Conservation (phyloP, 2,797 vertebrate species). For the Mormyrus proboscirostris region DNA sequence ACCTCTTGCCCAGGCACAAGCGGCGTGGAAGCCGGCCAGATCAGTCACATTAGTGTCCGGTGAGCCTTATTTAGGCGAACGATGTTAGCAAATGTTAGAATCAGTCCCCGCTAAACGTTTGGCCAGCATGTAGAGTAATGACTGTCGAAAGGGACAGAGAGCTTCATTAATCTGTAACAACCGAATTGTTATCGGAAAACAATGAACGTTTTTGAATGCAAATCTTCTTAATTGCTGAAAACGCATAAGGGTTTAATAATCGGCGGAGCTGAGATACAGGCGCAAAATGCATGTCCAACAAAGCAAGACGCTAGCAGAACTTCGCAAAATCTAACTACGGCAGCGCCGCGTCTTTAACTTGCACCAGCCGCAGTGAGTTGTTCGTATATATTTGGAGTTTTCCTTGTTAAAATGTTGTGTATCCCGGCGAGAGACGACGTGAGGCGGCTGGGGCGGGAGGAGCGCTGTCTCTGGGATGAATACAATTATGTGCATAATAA, state of each 20-base stretch:
- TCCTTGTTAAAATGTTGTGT: neutral
- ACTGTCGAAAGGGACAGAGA: neutral
- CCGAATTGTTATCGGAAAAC: neutral
- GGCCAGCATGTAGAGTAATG: neutral
- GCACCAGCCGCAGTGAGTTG: neutral
- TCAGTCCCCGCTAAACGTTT: neutral
- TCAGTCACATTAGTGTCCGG: neutral
- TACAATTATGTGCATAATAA: neutral
- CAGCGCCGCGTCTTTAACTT: neutral
- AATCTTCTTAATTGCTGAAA: neutral
- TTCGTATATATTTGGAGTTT: neutral
- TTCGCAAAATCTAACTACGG: neutral
- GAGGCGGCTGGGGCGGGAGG: neutral
- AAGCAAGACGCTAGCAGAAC: neutral
- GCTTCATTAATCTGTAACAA: neutral
- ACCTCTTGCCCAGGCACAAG: neutral
- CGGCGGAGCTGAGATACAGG: neutral
- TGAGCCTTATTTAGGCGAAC: neutral
- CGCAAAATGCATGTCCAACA: neutral
- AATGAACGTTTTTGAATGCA: neutral
- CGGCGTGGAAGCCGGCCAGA: neutral
- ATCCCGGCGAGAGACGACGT: neutral
- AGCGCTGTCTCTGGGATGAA: neutral
- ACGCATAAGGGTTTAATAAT: neutral
- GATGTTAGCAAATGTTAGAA: constrained; percentile 3